Conservation (phyloP, 2,888 invertebrate genomes). For the Cephus pulcher region DNA sequence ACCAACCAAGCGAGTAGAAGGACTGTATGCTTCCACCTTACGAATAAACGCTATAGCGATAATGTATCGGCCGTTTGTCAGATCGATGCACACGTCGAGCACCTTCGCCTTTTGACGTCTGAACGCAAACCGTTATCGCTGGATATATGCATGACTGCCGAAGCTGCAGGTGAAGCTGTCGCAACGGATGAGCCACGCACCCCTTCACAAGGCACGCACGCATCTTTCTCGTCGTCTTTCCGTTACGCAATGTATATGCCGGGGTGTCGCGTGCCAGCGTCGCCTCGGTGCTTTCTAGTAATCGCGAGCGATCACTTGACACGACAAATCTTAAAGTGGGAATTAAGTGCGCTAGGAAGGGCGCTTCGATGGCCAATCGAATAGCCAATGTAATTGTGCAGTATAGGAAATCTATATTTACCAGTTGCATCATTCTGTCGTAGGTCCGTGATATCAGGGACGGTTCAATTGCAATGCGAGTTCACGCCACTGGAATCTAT, state of each 20-base stretch:
- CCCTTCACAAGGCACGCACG: slow-evolving; percentile 20
- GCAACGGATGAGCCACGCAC: slow-evolving; percentile 37
- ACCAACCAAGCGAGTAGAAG: not conserved
- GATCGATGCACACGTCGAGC: not conserved
- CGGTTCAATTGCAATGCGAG: not conserved
- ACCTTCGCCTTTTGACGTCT: not conserved
- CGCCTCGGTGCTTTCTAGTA: not conserved
- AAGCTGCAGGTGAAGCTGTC: slow-evolving; percentile 44
- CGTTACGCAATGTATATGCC: not conserved
- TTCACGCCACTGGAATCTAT: not conserved
- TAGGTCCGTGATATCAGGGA: not conserved
- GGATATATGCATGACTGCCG: slow-evolving; percentile 2
- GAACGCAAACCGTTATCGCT: not conserved
- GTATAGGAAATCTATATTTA: not conserved
- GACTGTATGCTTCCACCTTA: not conserved
- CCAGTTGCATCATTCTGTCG: not conserved
- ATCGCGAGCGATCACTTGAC: not conserved
- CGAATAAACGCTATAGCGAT: not conserved
- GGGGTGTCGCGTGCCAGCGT: slow-evolving; percentile 7
- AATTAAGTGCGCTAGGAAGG: not conserved
- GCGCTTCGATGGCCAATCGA: not conserved
- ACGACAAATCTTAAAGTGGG: not conserved
- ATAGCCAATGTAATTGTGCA: not conserved
- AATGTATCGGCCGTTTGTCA: not conserved
- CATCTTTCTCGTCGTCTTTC: not conserved